These are phyloP conservation scores for Melikaiella ostensackeni DNA, from an alignment of 2,888 invertebrate species.

Conservation along the genomic window DNA sequence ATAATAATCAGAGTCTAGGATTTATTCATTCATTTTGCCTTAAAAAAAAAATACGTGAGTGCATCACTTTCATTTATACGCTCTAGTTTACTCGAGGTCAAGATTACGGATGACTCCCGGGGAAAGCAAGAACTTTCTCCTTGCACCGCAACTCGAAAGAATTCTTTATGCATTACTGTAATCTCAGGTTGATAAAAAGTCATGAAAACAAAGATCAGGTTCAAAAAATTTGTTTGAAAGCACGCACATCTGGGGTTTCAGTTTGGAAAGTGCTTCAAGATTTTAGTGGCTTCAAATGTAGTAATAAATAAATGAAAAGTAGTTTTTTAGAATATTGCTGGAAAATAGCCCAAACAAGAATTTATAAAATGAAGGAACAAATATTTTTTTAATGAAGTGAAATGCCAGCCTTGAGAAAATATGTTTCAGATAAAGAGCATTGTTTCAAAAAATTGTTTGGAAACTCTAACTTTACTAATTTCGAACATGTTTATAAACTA, in stretches of 20 bases:
- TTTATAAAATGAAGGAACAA: too few species aligned
- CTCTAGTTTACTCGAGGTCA: conserved; percentile 56
- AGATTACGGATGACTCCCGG: conserved; percentile 42
- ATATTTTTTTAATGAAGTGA: too few species aligned
- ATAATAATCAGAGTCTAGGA: not conserved
- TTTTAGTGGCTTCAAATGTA: not conserved
- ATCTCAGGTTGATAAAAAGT: not conserved
- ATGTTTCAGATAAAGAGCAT: too few species aligned
- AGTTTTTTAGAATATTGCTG: too few species aligned
- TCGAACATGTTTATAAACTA: not conserved
- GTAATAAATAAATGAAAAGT: too few species aligned
- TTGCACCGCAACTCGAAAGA: conserved; percentile 9
- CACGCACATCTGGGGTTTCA: not conserved
- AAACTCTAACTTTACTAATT: too few species aligned
- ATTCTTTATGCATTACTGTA: conserved; percentile 7
- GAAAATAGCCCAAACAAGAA: too few species aligned
- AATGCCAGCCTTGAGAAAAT: too few species aligned
- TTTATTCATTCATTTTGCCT: not conserved
- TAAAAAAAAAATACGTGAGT: conserved; percentile 16
- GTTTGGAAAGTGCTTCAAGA: not conserved
- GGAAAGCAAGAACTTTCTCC: conserved; percentile 33
- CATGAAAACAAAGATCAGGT: not conserved
- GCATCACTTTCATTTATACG: conserved; percentile 60
- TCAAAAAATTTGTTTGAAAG: not conserved
- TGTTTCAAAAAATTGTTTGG: too few species aligned